Conservation (phyloP, 2,113 vertebrate species). For the Lycaon pictus region DNA sequence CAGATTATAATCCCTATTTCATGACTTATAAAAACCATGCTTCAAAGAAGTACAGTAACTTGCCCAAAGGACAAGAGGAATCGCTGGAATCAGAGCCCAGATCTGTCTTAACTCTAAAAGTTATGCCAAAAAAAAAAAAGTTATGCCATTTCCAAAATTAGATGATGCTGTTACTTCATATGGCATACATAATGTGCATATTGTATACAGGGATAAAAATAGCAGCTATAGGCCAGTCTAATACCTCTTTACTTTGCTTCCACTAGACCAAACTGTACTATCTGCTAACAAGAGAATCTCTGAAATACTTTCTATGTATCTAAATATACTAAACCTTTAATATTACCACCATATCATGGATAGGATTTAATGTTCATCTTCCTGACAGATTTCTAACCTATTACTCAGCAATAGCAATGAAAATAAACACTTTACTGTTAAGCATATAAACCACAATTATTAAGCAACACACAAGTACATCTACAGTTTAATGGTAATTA, state of each 20-base stretch:
- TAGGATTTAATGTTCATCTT: slow-evolving; percentile 59
- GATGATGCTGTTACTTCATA: slow-evolving; percentile 18
- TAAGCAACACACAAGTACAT: neutral
- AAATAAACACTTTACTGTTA: slow-evolving; percentile 1
- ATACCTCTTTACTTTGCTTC: neutral
- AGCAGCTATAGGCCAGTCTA: neutral
- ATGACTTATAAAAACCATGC: slow-evolving; percentile 52
- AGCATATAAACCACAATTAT: slow-evolving; percentile 51
- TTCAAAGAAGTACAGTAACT: slow-evolving; percentile 27
- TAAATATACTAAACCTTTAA: slow-evolving; percentile 58
- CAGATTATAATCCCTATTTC: slow-evolving; percentile 33
- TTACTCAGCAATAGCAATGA: neutral
- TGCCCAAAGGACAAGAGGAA: slow-evolving; percentile 22
- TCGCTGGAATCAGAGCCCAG: neutral
- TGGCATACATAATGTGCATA: neutral
- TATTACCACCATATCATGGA: neutral
- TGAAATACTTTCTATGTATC: slow-evolving; percentile 24
- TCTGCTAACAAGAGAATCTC: neutral
- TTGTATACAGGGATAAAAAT: neutral
- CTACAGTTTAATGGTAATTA: neutral
- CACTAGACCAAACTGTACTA: neutral
- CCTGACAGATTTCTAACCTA: slow-evolving; percentile 30
- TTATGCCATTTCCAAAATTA: slow-evolving; percentile 51
- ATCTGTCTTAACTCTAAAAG: neutral
- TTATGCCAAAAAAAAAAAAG: neutral